These are phyloP conservation scores for Brenthis hecate DNA, from an alignment of 2,888 invertebrate genomes.

Conservation along the genomic window DNA sequence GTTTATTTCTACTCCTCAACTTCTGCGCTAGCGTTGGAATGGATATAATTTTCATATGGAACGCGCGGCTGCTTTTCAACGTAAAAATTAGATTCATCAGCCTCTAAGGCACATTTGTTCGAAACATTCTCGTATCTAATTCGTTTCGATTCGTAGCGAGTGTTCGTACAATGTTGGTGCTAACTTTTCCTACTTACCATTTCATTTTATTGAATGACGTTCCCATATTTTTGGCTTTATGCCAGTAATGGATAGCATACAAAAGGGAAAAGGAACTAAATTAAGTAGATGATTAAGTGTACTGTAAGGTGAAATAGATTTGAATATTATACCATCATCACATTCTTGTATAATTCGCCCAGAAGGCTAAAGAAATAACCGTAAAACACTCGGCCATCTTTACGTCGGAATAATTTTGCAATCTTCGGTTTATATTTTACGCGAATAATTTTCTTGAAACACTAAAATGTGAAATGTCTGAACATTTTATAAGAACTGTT, in stretches of 20 bases:
- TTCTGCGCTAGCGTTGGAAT: constrained; percentile 69
- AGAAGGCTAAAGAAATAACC: constrained; percentile 56
- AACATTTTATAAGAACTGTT: constrained; percentile 18
- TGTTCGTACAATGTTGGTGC: constrained; percentile 61
- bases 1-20: constrained; percentile 80
- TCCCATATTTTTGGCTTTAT: neutral
- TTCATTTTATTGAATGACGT: constrained; percentile 48
- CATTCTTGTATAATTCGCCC: constrained; percentile 56
- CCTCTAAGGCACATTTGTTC: constrained; percentile 62
- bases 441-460: constrained; percentile 37
- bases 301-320: constrained; percentile 47
- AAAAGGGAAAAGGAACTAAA: constrained; percentile 39
- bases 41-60: constrained; percentile 79
- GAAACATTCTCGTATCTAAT: constrained; percentile 65
- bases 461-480: constrained; percentile 13
- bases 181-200: constrained; percentile 64
- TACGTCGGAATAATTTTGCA: constrained; percentile 63
- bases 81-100: constrained; percentile 79
- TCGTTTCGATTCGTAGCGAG: constrained; percentile 69
- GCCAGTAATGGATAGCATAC: constrained; percentile 11
- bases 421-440: constrained; percentile 57
- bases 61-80: constrained; percentile 63
- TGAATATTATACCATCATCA: constrained; percentile 56
- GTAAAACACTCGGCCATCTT: constrained; percentile 62
- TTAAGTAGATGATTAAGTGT: constrained; percentile 44